Percentiles rank a stretch among this genome's conserved stretches.
phyloP scores from a whole-genome alignment of 2,888 invertebrate genomes.

The Erebia epiphron region DNA sequence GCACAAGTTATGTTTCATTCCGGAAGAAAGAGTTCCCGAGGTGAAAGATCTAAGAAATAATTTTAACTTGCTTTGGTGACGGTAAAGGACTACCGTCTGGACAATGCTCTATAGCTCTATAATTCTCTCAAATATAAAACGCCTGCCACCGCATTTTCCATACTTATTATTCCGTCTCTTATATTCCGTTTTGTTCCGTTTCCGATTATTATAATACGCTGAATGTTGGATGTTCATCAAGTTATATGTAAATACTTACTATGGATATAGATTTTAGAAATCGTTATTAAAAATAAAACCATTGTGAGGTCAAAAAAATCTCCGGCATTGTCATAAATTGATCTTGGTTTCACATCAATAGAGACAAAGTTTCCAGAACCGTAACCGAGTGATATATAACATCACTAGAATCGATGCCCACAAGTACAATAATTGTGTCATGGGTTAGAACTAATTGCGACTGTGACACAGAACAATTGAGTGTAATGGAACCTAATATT shows the following conservation, averaged over 20 bases:
- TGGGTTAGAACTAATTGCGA: slow-evolving; percentile 40
- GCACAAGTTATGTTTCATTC: too few species aligned
- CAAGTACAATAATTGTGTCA: slow-evolving; percentile 42
- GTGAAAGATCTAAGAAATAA: not conserved
- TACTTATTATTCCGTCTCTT: too few species aligned
- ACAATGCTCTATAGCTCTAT: not conserved
- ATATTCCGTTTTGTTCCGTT: too few species aligned
- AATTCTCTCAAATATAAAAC: not conserved
- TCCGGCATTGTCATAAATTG: not conserved
- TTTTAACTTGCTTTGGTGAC: not conserved
- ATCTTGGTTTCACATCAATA: not conserved
- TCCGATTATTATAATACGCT: not conserved
- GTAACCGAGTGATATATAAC: not conserved
- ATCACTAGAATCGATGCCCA: slow-evolving; percentile 18
- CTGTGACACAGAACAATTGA: slow-evolving; percentile 40
- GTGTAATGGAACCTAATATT: slow-evolving; percentile 42
- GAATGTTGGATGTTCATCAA: not conserved
- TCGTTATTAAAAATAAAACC: not conserved
- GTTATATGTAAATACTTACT: not conserved
- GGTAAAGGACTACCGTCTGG: too few species aligned
- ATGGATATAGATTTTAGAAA: too few species aligned
- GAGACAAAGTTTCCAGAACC: too few species aligned
- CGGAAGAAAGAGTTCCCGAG: too few species aligned
- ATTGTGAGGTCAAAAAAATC: not conserved
- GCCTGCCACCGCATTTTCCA: not conserved